These are phyloP conservation scores for Molossus alvarezi DNA, from an alignment of 2,797 vertebrate species.

Conservation along the genomic window DNA sequence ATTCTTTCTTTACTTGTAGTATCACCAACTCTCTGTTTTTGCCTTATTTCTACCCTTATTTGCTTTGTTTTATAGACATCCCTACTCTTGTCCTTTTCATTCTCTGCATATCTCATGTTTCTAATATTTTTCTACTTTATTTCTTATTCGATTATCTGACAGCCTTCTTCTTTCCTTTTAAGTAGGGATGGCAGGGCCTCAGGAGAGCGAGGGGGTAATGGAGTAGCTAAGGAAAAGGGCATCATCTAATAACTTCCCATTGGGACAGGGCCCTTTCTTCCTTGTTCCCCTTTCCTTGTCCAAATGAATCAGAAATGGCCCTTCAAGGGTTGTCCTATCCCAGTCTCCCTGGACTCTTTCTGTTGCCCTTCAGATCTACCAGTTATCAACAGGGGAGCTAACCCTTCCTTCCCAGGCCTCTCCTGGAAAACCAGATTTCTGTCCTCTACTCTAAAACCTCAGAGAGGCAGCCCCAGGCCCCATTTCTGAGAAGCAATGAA, in stretches of 20 bases:
- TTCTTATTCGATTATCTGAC: not conserved
- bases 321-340: not conserved
- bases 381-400: not conserved
- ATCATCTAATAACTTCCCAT: not conserved
- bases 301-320: not conserved
- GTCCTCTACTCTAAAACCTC: not conserved
- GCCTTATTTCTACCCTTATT: not conserved
- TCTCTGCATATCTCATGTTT: not conserved
- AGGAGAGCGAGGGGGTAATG: not conserved
- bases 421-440: not conserved
- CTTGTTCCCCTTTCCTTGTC: not conserved
- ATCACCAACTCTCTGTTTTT: not conserved
- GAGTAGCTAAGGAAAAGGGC: not conserved
- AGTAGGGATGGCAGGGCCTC: not conserved
- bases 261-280: not conserved
- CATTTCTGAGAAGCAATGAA: not conserved
- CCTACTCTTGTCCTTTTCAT: not conserved
- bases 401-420: not conserved
- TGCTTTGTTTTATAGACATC: not conserved
- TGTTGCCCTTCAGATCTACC: not conserved
- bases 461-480: not conserved
- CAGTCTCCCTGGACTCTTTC: not conserved
- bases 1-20: not conserved
- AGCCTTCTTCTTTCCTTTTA: not conserved
- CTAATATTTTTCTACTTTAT: not conserved